A percentile compares a stretch with the other conserved stretches of the same genome.
Conservation (phyloP, 2,888 invertebrate species). For the Cremastinae sp. region DNA sequence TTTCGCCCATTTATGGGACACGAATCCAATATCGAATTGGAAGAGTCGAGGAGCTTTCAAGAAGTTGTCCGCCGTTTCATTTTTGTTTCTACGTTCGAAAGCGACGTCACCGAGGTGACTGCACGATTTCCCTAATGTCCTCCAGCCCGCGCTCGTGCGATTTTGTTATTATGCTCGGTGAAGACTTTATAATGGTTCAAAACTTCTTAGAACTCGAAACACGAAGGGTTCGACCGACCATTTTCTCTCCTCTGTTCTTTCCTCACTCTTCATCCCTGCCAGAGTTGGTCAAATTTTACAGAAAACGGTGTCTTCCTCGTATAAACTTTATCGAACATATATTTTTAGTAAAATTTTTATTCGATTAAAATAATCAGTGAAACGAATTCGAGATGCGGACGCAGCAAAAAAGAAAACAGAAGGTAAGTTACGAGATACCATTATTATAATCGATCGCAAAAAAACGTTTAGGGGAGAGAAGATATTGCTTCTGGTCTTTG, state of each 20-base stretch:
- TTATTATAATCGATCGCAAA: slow-evolving; percentile 13
- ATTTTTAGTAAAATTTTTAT: too few relatives aligned
- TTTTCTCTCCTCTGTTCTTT: slow-evolving; percentile 25
- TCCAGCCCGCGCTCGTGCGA: slow-evolving; percentile 73
- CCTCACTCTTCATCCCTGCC: slow-evolving; percentile 43
- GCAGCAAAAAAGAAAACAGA: not conserved
- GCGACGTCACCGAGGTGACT: slow-evolving; percentile 29
- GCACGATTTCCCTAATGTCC: slow-evolving; percentile 79
- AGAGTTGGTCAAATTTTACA: slow-evolving; percentile 57
- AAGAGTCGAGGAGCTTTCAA: slow-evolving; percentile 65
- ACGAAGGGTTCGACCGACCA: slow-evolving; percentile 45
- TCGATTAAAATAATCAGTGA: not conserved
- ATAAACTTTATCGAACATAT: too few relatives aligned
- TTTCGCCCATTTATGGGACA: slow-evolving; percentile 42
- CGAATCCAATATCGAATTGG: slow-evolving; percentile 67
- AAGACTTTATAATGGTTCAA: slow-evolving; percentile 79
- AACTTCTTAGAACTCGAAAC: slow-evolving; percentile 78
- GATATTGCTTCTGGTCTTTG: slow-evolving; percentile 30
- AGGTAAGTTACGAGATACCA: slow-evolving; percentile 20
- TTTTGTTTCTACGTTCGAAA: slow-evolving; percentile 6
- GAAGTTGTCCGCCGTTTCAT: slow-evolving; percentile 60
- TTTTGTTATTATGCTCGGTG: slow-evolving; percentile 79
- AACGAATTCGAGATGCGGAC: not conserved
- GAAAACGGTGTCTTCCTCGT: slow-evolving; percentile 46
- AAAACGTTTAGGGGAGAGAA: slow-evolving; percentile 3